Evolutionary conservation across 92 coral and sea anemone genomes (phyloP).

Genomic region (Zoanthus sansibaricus): DNA sequence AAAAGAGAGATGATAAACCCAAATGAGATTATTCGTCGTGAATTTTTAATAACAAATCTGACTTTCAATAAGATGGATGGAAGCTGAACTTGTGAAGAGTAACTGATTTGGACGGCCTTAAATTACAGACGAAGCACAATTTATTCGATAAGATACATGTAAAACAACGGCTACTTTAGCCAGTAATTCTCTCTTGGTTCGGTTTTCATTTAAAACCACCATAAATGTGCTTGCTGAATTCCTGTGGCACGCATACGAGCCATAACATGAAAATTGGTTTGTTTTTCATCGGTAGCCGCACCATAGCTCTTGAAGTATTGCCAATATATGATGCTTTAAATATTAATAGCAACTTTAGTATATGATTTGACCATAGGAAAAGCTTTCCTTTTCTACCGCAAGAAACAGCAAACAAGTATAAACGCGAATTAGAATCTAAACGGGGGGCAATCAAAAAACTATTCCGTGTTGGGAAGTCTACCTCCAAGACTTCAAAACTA

Average conservation of each 20-base stretch:
- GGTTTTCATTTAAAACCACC: background rate
- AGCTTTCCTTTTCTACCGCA: background rate
- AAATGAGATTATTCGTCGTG: constrained; percentile 26
- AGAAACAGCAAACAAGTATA: background rate
- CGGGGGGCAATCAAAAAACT: background rate
- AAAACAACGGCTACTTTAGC: background rate
- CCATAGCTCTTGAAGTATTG: constrained; percentile 35
- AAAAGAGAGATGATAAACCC: constrained; percentile 6
- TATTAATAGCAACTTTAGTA: constrained; percentile 37
- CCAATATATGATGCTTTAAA: constrained; percentile 39
- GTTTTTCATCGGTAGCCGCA: background rate
- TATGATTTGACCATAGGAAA: constrained; percentile 1
- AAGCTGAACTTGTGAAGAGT: background rate
- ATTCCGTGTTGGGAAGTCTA: constrained; percentile 4
- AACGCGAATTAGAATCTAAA: background rate
- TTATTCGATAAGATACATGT: constrained; percentile 5
- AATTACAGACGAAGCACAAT: constrained; percentile 1
- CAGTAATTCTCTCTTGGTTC: background rate
- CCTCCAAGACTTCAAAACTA: background rate
- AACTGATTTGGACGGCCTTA: constrained; percentile 1
- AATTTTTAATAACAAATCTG: constrained; percentile 33
- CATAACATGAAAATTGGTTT: constrained; percentile 32
- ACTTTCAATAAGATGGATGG: background rate
- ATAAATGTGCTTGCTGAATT: constrained; percentile 45
- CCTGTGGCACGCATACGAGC: constrained; percentile 40